Base-by-base conservation (phyloP, 1,140 invertebrate species). In the Eubasilissa regina region DNA sequence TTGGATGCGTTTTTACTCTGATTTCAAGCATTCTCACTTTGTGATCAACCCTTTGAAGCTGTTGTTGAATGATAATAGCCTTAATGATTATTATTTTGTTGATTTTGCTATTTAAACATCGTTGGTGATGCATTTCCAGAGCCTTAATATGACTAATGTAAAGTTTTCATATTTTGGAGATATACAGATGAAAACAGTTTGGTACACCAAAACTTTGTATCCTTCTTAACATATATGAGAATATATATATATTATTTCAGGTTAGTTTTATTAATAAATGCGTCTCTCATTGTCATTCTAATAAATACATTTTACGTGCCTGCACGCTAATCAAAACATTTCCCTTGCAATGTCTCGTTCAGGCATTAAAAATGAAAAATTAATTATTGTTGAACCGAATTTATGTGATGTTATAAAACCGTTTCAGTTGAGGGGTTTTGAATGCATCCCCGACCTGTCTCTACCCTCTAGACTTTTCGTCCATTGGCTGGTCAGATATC, bases 371-470 rank as follows among this genome's bases (percentile, higher is more conserved):
- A 19, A 17, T 11, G 70, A 75, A 79, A 79, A 74, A 15, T 75
- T 21, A 47, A 64, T 66, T 43, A 64, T 66, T 43, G 56, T 75
- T 19, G 60, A 51, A 43, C 72, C 44, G 44, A 66, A 79, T 79
- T 79, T 75, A 79, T 79, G 70, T 75, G 44, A 64, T 8, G 78
- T 68, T 75, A 53, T 79, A 79, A 79, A 79, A 78, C 47, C 77
- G 78, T 79, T 79, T 75, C 78, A 48, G 64, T 56, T 56, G 72
- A 79, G 51, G 74, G 70, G 75, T 75, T 79, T 75, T 79, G 78
- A 75, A 79, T 75, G 25, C 72, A 45, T 53, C 45, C 62, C 72
- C 74, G 55, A 68, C 60, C 21, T 17, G 58, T 12, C 13, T 1
- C 58, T 43, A 70, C 80, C 80, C 80, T 76, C 58, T 72, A 62